phyloP scores from a whole-genome alignment of 1,140 invertebrate species.

The Cylas formicarius region DNA sequence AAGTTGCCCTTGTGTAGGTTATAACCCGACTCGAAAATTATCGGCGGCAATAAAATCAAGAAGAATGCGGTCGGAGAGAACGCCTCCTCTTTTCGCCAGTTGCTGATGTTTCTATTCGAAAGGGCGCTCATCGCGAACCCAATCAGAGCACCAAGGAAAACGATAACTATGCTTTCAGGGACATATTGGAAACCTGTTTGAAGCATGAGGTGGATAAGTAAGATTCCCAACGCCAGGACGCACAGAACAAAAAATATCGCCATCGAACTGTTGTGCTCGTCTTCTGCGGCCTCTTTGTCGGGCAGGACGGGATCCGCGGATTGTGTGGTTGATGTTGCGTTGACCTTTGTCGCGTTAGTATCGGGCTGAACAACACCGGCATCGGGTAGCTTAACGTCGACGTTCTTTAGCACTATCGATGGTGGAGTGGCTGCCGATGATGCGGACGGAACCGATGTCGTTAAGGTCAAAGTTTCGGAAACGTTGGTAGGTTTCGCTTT shows the following conservation, averaged over 20 bases:
- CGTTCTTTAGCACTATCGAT: background rate
- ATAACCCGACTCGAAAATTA: slow-evolving; percentile 98
- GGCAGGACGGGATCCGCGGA: slow-evolving; percentile 61
- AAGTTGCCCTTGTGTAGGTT: slow-evolving; percentile 99
- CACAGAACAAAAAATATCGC: slow-evolving; percentile 95
- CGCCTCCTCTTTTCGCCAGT: slow-evolving; percentile 94
- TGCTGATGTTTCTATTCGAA: slow-evolving; percentile 82
- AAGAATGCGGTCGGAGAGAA: slow-evolving; percentile 98
- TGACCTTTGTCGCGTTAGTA: slow-evolving; percentile 35
- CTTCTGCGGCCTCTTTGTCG: slow-evolving; percentile 81
- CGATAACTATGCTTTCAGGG: slow-evolving; percentile 95
- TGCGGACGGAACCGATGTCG: background rate
- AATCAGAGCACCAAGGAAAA: slow-evolving; percentile 88
- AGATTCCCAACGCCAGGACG: slow-evolving; percentile 84
- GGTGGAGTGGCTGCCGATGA: background rate
- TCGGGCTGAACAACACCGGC: background rate
- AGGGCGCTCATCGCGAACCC: slow-evolving; percentile 86
- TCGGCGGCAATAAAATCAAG: slow-evolving; percentile 91
- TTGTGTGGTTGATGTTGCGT: slow-evolving; percentile 43
- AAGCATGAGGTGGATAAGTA: slow-evolving; percentile 90
- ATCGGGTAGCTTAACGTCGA: background rate
- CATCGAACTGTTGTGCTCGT: slow-evolving; percentile 93
- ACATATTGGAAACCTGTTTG: slow-evolving; percentile 94
- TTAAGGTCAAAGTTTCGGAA: background rate
- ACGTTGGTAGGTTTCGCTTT: background rate